Conservation (phyloP, 1,140 invertebrate species). For the Halyomorpha halys region DNA sequence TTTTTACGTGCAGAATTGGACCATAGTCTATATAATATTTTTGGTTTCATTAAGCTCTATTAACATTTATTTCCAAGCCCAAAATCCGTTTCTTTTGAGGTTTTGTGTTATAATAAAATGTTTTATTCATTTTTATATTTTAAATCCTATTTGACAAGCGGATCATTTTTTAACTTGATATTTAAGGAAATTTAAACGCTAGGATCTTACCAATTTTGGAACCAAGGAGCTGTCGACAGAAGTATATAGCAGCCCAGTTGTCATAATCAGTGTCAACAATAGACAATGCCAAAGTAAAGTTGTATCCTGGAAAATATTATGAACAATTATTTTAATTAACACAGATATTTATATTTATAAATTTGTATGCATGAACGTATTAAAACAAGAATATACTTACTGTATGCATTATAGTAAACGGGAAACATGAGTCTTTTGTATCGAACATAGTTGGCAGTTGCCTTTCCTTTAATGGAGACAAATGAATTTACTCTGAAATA, state of each 20-base stretch:
- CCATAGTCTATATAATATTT: too few relatives aligned
- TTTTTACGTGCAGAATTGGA: too few relatives aligned
- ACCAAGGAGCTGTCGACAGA: conserved; percentile 2
- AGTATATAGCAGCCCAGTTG: conserved; percentile 20
- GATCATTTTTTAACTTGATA: too few relatives aligned
- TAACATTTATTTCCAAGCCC: too few relatives aligned
- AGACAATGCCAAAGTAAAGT: background rate
- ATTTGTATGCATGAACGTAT: background rate
- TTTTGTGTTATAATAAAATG: too few relatives aligned
- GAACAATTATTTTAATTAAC: too few relatives aligned
- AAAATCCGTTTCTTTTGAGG: too few relatives aligned
- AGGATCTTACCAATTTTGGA: conserved; percentile 16
- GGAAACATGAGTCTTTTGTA: background rate
- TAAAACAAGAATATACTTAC: background rate
- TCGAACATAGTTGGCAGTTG: background rate
- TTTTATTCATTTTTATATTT: too few relatives aligned
- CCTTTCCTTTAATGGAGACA: background rate
- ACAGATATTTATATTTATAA: too few relatives aligned
- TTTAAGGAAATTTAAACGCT: too few relatives aligned
- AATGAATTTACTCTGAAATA: background rate
- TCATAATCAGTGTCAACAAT: conserved; percentile 19
- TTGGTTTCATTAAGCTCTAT: too few relatives aligned
- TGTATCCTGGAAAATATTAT: background rate
- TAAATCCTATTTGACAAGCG: too few relatives aligned
- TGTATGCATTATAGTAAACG: background rate